Percentiles rank a stretch among this genome's conserved stretches.
phyloP scores from a whole-genome alignment of 2,797 vertebrate genomes.

The Spea hammondii region DNA sequence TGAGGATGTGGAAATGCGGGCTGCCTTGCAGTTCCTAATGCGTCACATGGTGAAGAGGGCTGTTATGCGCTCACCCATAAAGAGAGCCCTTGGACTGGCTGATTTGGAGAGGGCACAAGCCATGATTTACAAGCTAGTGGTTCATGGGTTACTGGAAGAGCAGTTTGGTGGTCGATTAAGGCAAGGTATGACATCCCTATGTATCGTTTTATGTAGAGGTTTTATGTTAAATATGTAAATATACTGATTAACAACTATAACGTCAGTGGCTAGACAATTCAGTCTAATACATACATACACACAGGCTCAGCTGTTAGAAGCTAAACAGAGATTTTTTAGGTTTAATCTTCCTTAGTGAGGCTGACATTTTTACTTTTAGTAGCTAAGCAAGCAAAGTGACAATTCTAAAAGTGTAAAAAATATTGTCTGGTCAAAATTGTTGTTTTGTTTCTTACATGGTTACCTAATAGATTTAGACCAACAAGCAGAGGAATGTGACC shows the following conservation, averaged over 20 bases:
- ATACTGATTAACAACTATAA: too few relatives aligned
- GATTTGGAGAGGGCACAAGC: conserved; percentile 95
- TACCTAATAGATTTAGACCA: conserved; percentile 71
- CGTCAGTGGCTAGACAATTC: too few relatives aligned
- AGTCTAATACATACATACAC: too few relatives aligned
- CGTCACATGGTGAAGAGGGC: conserved; percentile 97
- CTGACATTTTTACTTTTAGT: too few relatives aligned
- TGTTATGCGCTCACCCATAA: conserved; percentile 94
- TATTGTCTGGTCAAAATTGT: too few relatives aligned
- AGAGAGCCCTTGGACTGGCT: conserved; percentile 84
- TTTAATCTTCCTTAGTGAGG: too few relatives aligned
- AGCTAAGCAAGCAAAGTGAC: too few relatives aligned
- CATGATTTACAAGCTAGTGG: conserved; percentile 95
- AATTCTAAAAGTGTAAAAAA: too few relatives aligned
- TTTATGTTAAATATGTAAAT: too few relatives aligned
- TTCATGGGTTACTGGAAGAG: conserved; percentile 89
- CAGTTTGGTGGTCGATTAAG: conserved; percentile 79
- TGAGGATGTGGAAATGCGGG: conserved; percentile 90
- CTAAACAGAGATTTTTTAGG: too few relatives aligned
- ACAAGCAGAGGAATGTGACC: conserved; percentile 83
- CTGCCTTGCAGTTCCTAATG: conserved; percentile 95
- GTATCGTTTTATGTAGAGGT: neutral
- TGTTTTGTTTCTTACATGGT: neutral
- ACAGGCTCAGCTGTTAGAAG: too few relatives aligned
- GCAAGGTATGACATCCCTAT: conserved; percentile 66